Evolutionary conservation across 2,797 vertebrate species (phyloP), one percentile per base, ranked within the genome.

Genomic region (Loris lydekkerianus): DNA sequence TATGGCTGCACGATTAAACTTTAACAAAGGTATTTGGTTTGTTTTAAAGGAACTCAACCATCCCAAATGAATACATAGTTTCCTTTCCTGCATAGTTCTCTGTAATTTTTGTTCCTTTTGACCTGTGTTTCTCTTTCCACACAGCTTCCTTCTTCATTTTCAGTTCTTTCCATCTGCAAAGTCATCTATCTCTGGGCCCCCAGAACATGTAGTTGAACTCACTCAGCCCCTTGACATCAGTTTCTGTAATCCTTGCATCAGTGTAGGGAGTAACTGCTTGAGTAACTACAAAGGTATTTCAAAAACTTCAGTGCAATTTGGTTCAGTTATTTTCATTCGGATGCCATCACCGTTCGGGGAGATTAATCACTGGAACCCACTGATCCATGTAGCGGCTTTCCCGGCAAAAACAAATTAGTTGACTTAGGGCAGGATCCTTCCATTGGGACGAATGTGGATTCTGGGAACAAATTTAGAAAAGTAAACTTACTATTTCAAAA

Each of bases 321-420:
- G 97, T 98, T 96, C 94, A 94, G 97, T 96, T 97, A 73, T n/a
- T 95, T 95, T 97, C 95, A 98, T 98, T 94, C 91, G 37, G 89
- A 37, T 13, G 84, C 56, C 76, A 97, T 99, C 99, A 99, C 98
- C 99, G 99, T 96, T 99, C 99, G 0, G 99, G 99, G 31, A 99
- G 99, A 98, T 99, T 99, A 94, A 99, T 99, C 56, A 99, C 99
- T 0, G 99, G 99, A 80, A 99, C 99, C 99, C 99, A 99, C 98
- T 99, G 99, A 94, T 99, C 99, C 99, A 99, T 97, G 96, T 99
- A 99, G 34, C 99, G 99, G 93, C 99, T 99, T 98, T 99, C 99
- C 97, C 99, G 99, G 98, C 99, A 99, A 98, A 99, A 99, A 73
- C 99, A 98, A 98, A 99, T 99, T 75, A 99, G 99, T 98, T 99